phyloP scores from a whole-genome alignment of 2,797 vertebrate genomes.

The Triplophysa bombifrons region DNA sequence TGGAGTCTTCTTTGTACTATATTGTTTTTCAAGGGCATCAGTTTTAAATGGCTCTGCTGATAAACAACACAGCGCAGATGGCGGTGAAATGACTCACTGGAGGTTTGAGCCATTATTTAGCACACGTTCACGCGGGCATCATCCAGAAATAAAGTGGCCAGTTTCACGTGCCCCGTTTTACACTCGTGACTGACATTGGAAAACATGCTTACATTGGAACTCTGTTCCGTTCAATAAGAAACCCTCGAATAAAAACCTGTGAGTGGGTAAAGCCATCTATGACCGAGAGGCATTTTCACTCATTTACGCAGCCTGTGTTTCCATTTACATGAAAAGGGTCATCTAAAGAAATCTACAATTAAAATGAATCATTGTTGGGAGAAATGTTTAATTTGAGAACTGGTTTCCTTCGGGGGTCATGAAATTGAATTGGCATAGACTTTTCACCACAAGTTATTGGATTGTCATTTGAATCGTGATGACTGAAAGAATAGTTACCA shows the following conservation, averaged over 20 bases:
- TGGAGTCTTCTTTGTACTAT: constrained; percentile 1
- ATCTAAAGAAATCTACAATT: not conserved
- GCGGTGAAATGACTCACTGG: constrained; percentile 55
- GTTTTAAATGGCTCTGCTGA: constrained; percentile 47
- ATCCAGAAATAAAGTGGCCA: constrained; percentile 31
- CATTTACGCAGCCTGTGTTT: not conserved
- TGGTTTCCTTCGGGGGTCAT: not conserved
- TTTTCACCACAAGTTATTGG: not conserved
- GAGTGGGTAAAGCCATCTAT: constrained; percentile 8
- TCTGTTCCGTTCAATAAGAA: not conserved
- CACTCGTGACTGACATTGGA: constrained; percentile 8
- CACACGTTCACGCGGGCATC: constrained; percentile 27
- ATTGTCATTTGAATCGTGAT: not conserved
- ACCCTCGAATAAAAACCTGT: not conserved
- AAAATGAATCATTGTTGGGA: not conserved
- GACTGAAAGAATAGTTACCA: not conserved
- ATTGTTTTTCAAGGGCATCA: constrained; percentile 18
- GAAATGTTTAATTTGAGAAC: not conserved
- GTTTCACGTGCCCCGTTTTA: constrained; percentile 9
- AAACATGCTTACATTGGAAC: not conserved
- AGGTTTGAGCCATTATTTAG: constrained; percentile 46
- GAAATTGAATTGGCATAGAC: not conserved
- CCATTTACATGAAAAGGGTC: not conserved
- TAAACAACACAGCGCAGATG: constrained; percentile 54
- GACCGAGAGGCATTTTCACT: constrained; percentile 11